Evolutionary conservation across 2,888 invertebrate genomes (phyloP).

Genomic region (Protodeltote pygarga): DNA sequence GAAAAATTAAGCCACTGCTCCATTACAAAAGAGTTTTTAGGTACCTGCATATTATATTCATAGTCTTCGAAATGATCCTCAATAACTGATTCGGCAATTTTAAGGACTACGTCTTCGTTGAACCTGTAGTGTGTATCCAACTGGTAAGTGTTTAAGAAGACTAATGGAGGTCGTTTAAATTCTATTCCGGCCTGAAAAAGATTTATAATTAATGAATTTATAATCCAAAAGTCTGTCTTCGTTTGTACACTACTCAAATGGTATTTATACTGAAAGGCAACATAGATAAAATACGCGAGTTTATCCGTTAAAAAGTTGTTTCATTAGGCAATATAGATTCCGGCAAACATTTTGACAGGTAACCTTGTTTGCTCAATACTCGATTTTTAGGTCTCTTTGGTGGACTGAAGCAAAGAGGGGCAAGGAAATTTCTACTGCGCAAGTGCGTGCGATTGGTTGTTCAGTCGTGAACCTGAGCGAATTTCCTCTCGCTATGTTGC

Average conservation of each 20-base stretch:
- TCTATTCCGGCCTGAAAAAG: slow-evolving; percentile 67
- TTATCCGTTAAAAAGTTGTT: no score
- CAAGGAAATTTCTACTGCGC: no score
- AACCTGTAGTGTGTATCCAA: slow-evolving; percentile 62
- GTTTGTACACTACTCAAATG: background rate
- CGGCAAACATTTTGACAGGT: no score
- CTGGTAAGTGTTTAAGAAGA: slow-evolving; percentile 72
- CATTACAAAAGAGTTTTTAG: background rate
- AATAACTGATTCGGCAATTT: slow-evolving; percentile 55
- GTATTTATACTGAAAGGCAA: background rate
- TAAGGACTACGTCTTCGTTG: slow-evolving; percentile 50
- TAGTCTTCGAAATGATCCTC: slow-evolving; percentile 66
- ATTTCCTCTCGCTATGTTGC: no score
- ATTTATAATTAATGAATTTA: no score
- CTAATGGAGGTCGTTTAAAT: slow-evolving; percentile 68
- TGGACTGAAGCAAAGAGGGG: no score
- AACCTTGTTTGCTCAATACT: no score
- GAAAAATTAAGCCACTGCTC: background rate
- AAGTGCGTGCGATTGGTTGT: no score
- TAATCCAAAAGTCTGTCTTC: background rate
- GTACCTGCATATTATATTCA: slow-evolving; percentile 71
- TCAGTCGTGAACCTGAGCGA: no score
- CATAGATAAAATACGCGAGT: no score
- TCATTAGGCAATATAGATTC: no score
- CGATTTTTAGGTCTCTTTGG: no score